These are phyloP conservation scores for Characodon lateralis DNA, from an alignment of 2,797 vertebrate species.

Conservation along the genomic window DNA sequence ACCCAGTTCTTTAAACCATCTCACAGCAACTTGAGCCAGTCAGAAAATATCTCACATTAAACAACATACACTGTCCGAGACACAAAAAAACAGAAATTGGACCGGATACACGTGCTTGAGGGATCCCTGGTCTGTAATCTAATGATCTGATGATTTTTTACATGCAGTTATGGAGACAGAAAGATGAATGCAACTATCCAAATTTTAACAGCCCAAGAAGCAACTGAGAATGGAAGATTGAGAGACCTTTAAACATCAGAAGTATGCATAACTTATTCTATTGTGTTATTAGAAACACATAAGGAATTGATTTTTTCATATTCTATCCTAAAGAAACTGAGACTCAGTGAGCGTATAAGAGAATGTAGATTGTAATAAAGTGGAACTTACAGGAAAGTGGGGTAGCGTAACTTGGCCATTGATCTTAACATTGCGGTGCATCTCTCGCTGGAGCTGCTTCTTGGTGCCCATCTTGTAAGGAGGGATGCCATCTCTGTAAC, in stretches of 20 bases:
- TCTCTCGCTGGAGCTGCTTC: conserved; percentile 95
- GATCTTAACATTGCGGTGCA: conserved; percentile 93
- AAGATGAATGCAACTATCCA: neutral
- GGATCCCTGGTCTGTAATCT: neutral
- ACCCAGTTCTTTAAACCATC: conserved; percentile 46
- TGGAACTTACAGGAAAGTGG: conserved; percentile 92
- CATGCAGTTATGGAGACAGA: neutral
- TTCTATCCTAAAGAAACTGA: neutral
- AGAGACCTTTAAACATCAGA: neutral
- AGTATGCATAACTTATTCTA: neutral
- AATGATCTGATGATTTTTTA: neutral
- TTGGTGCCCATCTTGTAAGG: conserved; percentile 91
- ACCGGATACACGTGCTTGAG: neutral
- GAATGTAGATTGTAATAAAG: conserved; percentile 52
- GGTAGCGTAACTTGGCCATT: conserved; percentile 95
- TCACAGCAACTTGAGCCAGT: conserved; percentile 33
- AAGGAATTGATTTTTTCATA: neutral
- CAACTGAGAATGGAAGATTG: neutral
- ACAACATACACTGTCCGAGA: conserved; percentile 8
- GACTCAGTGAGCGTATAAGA: neutral
- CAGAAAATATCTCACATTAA: conserved; percentile 22
- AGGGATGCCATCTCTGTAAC: conserved; percentile 91
- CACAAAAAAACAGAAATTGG: neutral
- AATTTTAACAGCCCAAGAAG: neutral
- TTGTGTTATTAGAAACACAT: neutral